Conservation (phyloP, 2,888 invertebrate species). For the Nephrotoma appendiculata region DNA sequence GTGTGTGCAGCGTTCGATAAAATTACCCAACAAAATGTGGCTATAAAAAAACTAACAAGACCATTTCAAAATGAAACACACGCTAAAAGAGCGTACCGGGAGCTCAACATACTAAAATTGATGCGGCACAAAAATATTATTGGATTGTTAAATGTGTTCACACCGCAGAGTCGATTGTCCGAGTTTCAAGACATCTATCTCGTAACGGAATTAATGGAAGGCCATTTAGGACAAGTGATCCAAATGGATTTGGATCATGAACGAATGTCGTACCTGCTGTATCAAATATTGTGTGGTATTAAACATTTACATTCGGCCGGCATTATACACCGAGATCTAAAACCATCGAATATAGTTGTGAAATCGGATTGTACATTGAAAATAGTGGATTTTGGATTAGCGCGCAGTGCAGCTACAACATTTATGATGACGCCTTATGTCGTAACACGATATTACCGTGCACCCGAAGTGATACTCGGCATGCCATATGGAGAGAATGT, state of each 20-base stretch:
- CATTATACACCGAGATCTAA: conserved; percentile 97
- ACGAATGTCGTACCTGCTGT: conserved; percentile 96
- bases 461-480: conserved; percentile 94
- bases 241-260: conserved; percentile 99
- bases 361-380: conserved; percentile 98
- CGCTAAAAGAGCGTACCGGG: conserved; percentile 97
- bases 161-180: conserved; percentile 92
- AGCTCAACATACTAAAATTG: conserved; percentile 99
- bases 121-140: conserved; percentile 99
- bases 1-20: conserved; percentile 87
- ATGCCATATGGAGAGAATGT: conserved; percentile 99
- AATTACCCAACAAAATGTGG: conserved; percentile 89
- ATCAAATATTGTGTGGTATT: conserved; percentile 99
- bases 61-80: conserved; percentile 99
- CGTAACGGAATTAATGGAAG: conserved; percentile 99
- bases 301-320: conserved; percentile 99
- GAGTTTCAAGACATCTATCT: conserved; percentile 99
- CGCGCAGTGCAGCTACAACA: conserved; percentile 93
- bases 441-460: conserved; percentile 96
- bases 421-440: conserved; percentile 99
- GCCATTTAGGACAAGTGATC: conserved; percentile 97
- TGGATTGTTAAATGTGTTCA: conserved; percentile 96
- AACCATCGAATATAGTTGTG: conserved; percentile 99
- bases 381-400: conserved; percentile 97
- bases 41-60: conserved; percentile 97